phyloP scores from a whole-genome alignment of 2,797 vertebrate species.

The Spinus pinus region DNA sequence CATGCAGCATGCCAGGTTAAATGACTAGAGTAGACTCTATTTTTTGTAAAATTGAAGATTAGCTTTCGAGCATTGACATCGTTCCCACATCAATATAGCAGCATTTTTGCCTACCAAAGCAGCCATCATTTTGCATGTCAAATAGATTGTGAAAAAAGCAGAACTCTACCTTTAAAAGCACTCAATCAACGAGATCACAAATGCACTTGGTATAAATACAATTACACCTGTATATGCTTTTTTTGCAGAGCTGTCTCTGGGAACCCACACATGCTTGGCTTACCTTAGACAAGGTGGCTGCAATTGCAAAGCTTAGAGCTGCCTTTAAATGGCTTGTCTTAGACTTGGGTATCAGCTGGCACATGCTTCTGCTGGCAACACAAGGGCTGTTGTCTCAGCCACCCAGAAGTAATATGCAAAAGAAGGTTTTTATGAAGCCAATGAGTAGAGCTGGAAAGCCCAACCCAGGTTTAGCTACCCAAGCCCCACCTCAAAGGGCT shows the following conservation, averaged over 20 bases:
- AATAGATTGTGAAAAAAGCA: not conserved
- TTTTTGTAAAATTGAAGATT: not conserved
- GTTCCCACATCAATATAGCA: not conserved
- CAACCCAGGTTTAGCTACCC: not conserved
- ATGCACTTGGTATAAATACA: not conserved
- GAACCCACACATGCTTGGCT: not conserved
- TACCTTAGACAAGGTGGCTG: not conserved
- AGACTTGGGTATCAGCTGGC: not conserved
- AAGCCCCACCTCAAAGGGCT: not conserved
- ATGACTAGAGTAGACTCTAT: not conserved
- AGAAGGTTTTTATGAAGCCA: not conserved
- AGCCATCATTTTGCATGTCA: not conserved
- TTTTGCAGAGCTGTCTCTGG: not conserved
- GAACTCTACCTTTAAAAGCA: not conserved
- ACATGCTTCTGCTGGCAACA: not conserved
- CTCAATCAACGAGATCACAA: not conserved
- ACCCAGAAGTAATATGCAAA: not conserved
- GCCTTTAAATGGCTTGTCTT: not conserved
- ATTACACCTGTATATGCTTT: not conserved
- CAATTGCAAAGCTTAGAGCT: not conserved
- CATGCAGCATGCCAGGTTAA: not conserved
- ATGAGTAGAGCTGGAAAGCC: not conserved
- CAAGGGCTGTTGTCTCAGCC: not conserved
- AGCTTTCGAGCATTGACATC: not conserved
- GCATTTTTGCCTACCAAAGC: slow-evolving; percentile 11